Evolutionary conservation across 2,888 invertebrate genomes (phyloP).

Genomic region (Epirrhoe alternata): DNA sequence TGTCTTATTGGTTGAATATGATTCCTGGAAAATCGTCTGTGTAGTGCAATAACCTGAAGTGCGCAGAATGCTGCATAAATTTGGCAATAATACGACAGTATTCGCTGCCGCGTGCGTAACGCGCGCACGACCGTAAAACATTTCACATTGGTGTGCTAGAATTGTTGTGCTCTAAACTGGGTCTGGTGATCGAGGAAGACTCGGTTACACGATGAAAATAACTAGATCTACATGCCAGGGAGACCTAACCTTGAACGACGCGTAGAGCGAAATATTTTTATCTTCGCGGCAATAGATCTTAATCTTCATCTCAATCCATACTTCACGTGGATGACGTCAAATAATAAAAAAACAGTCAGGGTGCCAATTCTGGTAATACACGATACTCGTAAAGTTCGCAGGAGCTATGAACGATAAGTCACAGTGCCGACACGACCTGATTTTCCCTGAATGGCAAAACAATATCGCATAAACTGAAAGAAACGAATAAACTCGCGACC

Average conservation of each 20-base stretch:
- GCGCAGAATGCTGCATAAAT: constrained; percentile 44
- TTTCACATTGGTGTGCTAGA: neutral
- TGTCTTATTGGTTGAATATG: neutral
- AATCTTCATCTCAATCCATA: constrained; percentile 25
- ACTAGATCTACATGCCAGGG: constrained; percentile 19
- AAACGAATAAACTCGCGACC: constrained; percentile 18
- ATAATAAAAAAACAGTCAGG: constrained; percentile 35
- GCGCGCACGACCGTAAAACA: constrained; percentile 14
- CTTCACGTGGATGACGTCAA: constrained; percentile 34
- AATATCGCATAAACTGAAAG: constrained; percentile 18
- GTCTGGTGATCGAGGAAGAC: constrained; percentile 4
- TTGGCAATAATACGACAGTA: constrained; percentile 50
- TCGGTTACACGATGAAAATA: constrained; percentile 9
- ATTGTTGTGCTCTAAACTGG: neutral
- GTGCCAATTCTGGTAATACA: constrained; percentile 40
- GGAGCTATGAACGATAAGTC: constrained; percentile 30
- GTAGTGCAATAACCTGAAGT: constrained; percentile 6
- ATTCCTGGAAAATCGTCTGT: constrained; percentile 12
- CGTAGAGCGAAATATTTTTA: constrained; percentile 38
- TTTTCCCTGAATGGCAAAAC: constrained; percentile 45
- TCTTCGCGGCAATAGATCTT: constrained; percentile 21
- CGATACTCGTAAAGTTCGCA: constrained; percentile 26
- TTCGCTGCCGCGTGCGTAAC: constrained; percentile 34
- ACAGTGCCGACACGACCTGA: constrained; percentile 30
- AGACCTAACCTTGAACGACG: constrained; percentile 36